These are phyloP conservation scores for Hycleus phaleratus DNA, from an alignment of 1,140 invertebrate species.

Conservation along the genomic window DNA sequence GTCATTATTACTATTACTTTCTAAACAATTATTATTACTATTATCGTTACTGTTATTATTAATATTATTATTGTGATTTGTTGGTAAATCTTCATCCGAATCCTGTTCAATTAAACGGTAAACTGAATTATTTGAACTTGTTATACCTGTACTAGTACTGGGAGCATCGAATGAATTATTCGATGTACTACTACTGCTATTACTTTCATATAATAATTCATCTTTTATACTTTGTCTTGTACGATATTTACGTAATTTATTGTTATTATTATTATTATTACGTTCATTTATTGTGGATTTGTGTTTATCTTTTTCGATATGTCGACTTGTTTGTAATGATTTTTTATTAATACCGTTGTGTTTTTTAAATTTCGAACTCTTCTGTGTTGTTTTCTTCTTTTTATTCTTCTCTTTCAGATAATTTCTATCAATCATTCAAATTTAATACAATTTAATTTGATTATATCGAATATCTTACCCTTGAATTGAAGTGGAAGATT, in stretches of 20 bases:
- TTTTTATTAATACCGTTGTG: slow-evolving; percentile 18
- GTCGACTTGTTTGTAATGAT: slow-evolving; percentile 6
- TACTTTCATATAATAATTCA: not conserved
- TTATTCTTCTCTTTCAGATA: slow-evolving; percentile 15
- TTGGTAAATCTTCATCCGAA: slow-evolving; percentile 46
- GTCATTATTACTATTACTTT: slow-evolving; percentile 10
- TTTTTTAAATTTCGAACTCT: slow-evolving; percentile 18
- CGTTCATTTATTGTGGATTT: slow-evolving; percentile 16
- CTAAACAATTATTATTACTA: no score
- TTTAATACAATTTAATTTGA: not conserved
- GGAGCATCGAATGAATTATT: slow-evolving; percentile 39
- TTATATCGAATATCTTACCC: slow-evolving; percentile 19
- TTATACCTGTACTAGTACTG: slow-evolving; percentile 51
- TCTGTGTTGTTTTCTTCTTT: slow-evolving; percentile 15
- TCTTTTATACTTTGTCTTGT: slow-evolving; percentile 30
- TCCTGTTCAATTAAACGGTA: slow-evolving; percentile 50
- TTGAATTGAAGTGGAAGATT: slow-evolving; percentile 29
- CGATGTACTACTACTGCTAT: slow-evolving; percentile 21
- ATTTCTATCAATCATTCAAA: slow-evolving; percentile 13
- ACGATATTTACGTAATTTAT: slow-evolving; percentile 25
- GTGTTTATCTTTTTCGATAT: slow-evolving; percentile 19
- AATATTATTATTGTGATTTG: slow-evolving; percentile 29
- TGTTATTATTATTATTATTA: not conserved
- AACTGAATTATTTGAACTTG: slow-evolving; percentile 40
- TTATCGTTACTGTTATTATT: no score